Percentiles rank a stretch among this genome's conserved stretches.
These are phyloP conservation scores for Lasioglossum malachurum DNA, from an alignment of 2,888 invertebrate genomes.

Conservation along the genomic window DNA sequence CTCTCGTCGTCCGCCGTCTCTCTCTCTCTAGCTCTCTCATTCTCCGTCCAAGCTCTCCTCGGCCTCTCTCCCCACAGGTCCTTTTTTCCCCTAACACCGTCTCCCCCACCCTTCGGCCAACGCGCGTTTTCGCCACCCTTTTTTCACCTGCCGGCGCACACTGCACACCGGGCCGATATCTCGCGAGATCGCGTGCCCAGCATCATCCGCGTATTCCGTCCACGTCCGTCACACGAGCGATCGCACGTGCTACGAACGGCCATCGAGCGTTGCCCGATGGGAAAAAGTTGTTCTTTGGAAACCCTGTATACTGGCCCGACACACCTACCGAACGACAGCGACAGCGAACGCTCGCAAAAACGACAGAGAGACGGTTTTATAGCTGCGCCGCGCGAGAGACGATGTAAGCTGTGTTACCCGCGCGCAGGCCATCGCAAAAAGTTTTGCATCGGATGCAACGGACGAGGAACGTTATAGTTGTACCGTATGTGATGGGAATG, in stretches of 20 bases:
- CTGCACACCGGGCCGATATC: conserved; percentile 11
- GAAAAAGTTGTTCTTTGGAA: conserved; percentile 32
- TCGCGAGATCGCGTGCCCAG: conserved; percentile 22
- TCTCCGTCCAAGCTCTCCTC: not conserved
- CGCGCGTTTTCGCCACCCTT: conserved; percentile 40
- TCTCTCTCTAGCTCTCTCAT: conserved; percentile 21
- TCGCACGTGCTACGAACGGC: conserved; percentile 53
- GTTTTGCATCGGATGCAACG: not conserved
- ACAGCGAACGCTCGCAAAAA: not conserved
- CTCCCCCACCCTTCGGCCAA: conserved; percentile 12
- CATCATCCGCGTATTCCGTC: conserved; percentile 49
- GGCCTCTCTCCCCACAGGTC: not conserved
- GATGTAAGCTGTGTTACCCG: not conserved
- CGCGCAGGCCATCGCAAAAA: not conserved
- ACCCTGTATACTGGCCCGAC: conserved; percentile 7
- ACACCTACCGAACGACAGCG: conserved; percentile 13
- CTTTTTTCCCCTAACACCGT: conserved; percentile 1
- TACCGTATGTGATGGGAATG: not conserved
- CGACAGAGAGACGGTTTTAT: not conserved
- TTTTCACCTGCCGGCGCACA: not conserved
- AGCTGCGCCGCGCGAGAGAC: not conserved
- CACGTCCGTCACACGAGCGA: conserved; percentile 56
- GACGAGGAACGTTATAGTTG: not conserved
- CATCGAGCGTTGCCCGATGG: not conserved
- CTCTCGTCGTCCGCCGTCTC: conserved; percentile 17